A percentile compares a stretch with the other conserved stretches of the same genome.
phyloP scores from a whole-genome alignment of 1,140 invertebrate genomes.

The Magallana angulata region DNA sequence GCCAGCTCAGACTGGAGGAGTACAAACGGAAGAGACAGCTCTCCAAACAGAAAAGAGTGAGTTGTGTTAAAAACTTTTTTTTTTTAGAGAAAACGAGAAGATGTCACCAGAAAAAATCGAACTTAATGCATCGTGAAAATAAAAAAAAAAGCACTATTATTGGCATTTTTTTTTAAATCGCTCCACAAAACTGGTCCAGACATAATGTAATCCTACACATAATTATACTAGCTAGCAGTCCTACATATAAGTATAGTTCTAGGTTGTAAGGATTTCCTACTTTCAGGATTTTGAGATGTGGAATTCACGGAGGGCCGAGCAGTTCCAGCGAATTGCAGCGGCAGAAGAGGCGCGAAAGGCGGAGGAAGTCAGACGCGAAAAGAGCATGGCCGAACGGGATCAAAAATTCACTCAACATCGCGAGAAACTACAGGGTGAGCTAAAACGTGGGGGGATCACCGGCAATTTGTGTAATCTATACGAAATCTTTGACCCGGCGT shows the following conservation, averaged over 20 bases:
- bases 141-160: too few relatives aligned
- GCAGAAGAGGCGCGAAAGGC: conserved; percentile 7
- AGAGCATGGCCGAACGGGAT: conserved; percentile 16
- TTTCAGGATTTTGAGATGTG: conserved; percentile 23
- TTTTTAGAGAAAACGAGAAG: too few relatives aligned
- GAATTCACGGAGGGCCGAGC: conserved; percentile 15
- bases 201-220: too few relatives aligned
- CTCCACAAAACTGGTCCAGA: too few relatives aligned
- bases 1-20: not conserved
- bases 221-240: too few relatives aligned
- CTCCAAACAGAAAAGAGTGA: conserved; percentile 36
- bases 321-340: conserved; percentile 22
- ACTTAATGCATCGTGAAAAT: too few relatives aligned
- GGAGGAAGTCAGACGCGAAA: conserved; percentile 26
- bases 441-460: not conserved
- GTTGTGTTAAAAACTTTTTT: too few relatives aligned
- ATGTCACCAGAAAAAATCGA: too few relatives aligned
- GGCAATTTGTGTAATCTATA: not conserved
- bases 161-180: too few relatives aligned
- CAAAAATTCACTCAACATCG: conserved; percentile 21
- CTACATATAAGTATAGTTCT: too few relatives aligned
- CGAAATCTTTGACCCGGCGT: not conserved
- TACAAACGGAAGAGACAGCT: conserved; percentile 19
- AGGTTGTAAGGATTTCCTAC: too few relatives aligned
- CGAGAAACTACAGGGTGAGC: conserved; percentile 21